Percentiles rank a stretch among this genome's conserved stretches.
Evolutionary conservation across 2,797 vertebrate species (phyloP).

Genomic region (Emydoidea blandingii): DNA sequence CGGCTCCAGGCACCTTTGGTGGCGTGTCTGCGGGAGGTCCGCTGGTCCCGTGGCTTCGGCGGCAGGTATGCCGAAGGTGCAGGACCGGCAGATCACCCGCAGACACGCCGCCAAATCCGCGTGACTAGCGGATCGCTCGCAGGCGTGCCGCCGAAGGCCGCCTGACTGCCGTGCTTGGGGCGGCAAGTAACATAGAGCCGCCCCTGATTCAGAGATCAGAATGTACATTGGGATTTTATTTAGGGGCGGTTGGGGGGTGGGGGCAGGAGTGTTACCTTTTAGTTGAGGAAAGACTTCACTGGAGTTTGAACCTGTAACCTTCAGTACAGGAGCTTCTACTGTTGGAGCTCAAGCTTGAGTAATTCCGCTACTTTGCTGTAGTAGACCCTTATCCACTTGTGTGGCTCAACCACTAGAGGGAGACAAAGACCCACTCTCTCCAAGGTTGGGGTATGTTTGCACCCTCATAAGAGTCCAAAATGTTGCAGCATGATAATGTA

Average conservation of each 20-base stretch:
- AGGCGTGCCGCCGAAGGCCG: too few relatives aligned
- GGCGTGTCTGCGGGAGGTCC: too few relatives aligned
- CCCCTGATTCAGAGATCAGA: not conserved
- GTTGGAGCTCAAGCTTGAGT: not conserved
- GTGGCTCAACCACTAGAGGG: not conserved
- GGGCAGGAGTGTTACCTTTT: not conserved
- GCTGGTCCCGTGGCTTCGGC: too few relatives aligned
- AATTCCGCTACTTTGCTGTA: not conserved
- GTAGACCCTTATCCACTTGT: not conserved
- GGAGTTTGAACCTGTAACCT: not conserved
- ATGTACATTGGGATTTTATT: not conserved
- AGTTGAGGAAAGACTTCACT: not conserved
- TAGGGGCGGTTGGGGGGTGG: rapidly evolving
- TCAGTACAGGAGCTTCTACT: not conserved
- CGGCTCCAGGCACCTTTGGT: too few relatives aligned
- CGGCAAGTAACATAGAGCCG: too few relatives aligned
- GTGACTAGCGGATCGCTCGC: too few relatives aligned
- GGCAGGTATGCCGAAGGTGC: too few relatives aligned
- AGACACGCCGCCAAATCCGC: too few relatives aligned
- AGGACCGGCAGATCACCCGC: too few relatives aligned
- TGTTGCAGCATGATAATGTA: not conserved
- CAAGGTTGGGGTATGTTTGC: too few relatives aligned
- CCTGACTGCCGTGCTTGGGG: too few relatives aligned
- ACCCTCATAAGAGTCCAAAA: not conserved
- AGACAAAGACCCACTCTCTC: not conserved